phyloP scores from a whole-genome alignment of 37 sponge, comb jelly and placozoan genomes.

The Halichondria panicea region DNA sequence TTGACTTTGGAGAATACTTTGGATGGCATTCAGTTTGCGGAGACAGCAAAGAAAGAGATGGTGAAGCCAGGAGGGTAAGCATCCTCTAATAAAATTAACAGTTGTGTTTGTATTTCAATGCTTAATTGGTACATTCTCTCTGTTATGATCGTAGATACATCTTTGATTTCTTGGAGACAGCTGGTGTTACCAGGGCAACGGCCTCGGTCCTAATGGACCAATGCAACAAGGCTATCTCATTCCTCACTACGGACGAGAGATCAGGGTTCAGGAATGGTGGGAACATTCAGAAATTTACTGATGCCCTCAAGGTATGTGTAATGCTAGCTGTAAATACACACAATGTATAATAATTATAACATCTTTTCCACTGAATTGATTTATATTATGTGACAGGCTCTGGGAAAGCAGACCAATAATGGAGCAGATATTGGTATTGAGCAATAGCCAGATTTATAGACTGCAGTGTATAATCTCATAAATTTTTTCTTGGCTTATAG shows the following conservation, averaged over 20 bases:
- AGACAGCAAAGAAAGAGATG: constrained; percentile 12
- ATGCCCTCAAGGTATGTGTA: constrained; percentile 53
- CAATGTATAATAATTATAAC: too few relatives aligned
- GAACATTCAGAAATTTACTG: constrained; percentile 72
- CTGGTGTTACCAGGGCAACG: constrained; percentile 46
- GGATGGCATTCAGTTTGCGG: constrained; percentile 18
- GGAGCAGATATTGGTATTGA: too few relatives aligned
- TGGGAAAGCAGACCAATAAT: too few relatives aligned
- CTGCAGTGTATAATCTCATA: too few relatives aligned
- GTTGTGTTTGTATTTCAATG: too few relatives aligned
- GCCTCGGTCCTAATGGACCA: constrained; percentile 41
- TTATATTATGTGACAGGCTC: too few relatives aligned
- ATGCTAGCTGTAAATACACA: too few relatives aligned
- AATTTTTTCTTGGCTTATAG: too few relatives aligned
- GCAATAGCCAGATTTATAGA: too few relatives aligned
- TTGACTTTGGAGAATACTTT: constrained; percentile 37
- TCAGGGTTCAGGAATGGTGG: constrained; percentile 48
- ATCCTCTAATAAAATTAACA: not conserved
- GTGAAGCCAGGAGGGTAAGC: constrained; percentile 45
- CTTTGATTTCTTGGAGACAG: constrained; percentile 47
- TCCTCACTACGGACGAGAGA: constrained; percentile 34
- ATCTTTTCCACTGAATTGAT: too few relatives aligned
- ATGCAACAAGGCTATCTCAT: constrained; percentile 60
- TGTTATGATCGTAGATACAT: constrained; percentile 40
- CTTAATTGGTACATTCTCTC: too few relatives aligned